Base-by-base conservation (phyloP, 2,113 vertebrate species). In the Aspiorhynchus laticeps region DNA sequence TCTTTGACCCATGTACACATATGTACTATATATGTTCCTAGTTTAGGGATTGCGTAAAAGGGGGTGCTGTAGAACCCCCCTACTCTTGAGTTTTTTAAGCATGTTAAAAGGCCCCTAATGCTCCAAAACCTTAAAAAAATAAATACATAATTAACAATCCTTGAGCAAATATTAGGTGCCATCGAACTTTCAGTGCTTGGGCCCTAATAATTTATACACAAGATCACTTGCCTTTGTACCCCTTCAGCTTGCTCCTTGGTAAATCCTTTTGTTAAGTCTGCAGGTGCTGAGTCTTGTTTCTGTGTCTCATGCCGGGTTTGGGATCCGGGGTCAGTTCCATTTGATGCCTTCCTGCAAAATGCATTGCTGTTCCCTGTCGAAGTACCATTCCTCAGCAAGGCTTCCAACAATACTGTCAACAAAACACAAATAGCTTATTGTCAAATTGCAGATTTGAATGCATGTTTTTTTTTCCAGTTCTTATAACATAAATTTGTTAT, bases 181-280 rank as follows among this genome's bases (percentile, higher is more conserved):
- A 76, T 12, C 11, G 10, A 2, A 77, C 26, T 15, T 76, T 76
- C 14, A 36, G 67, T 48, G 21, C 24, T 26, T 77, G 14, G 7
- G 7, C 7, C 8, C n/a, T 17, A 85, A 77, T 59, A 24, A 61
- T 43, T 8, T 15, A 78, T 77, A 19, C 43, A 77, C 14, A 41
- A 36, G 12, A 43, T 36, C 36, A 8, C 87, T 90, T 92, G 98
- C 98, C 96, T 98, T 91, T 96, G 95, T 76, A 99, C 98, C 24
- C 97, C 97, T 79, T 99, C 98, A 51, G 97, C 91, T 91, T 99
- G 97, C 26, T 99, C 98, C 89, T 96, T 96, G 78, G 93, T 98
- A 91, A 97, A 99, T 90, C 92, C 90, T 94, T 98, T 99, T 59
- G 93, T 91, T 21, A 92, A 69, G 53, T 97, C 97, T 0, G 89